Percentiles rank a stretch among this genome's conserved stretches.
Conservation (phyloP, 2,888 invertebrate species). For the Piscicola geometra region DNA sequence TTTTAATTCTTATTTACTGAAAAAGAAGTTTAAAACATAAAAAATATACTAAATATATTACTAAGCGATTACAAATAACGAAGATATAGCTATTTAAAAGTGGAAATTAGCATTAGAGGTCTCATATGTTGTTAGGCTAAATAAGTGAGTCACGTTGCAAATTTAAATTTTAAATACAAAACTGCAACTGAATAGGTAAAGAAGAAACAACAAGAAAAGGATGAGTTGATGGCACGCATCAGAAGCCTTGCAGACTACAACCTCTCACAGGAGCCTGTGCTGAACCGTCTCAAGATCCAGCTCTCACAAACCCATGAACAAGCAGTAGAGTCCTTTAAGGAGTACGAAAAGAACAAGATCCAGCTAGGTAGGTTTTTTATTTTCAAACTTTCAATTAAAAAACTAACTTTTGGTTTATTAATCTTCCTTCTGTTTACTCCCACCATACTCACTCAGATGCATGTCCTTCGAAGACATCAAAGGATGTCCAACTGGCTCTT, state of each 20-base stretch:
- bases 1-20: too few species aligned
- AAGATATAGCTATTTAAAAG: too few species aligned
- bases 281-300: conserved; percentile 70
- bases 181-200: conserved; percentile 63
- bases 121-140: too few species aligned
- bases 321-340: conserved; percentile 51
- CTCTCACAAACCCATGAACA: conserved; percentile 63
- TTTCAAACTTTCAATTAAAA: not conserved
- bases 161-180: not conserved
- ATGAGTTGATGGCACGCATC: conserved; percentile 79
- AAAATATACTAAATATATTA: not conserved
- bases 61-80: too few species aligned
- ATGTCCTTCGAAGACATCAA: conserved; percentile 7
- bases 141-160: not conserved
- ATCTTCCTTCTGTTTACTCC: too few species aligned
- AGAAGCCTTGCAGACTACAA: conserved; percentile 86
- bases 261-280: conserved; percentile 75
- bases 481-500: conserved; percentile 63
- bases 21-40: conserved; percentile 4
- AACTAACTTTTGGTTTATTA: too few species aligned
- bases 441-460: too few species aligned
- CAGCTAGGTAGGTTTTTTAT: conserved; percentile 67
- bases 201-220: conserved; percentile 71
- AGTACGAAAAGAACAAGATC: conserved; percentile 64
- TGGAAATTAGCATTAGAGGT: too few species aligned